Evolutionary conservation across 2,113 vertebrate genomes (phyloP), one percentile per base, ranked within the genome.

Genomic region (Eulemur macaco): DNA sequence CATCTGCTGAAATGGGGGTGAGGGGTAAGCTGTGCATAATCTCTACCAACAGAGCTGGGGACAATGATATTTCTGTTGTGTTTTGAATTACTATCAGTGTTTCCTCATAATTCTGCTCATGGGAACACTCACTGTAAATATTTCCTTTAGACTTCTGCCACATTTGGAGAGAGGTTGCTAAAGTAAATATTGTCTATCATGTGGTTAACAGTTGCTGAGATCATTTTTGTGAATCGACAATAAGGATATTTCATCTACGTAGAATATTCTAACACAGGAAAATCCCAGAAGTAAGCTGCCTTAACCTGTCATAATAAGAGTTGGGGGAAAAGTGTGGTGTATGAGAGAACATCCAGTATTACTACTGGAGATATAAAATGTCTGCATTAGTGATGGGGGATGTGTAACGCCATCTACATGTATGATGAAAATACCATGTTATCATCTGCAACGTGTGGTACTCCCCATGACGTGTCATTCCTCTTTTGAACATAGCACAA

Each of bases 71-170:
- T 71, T 94, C 68, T 88, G n/a, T 94, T 97, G 86, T 90, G 13
- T 73, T 97, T 89, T 71, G 47, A 94, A 92, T 47, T 87, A 31
- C 89, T 92, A 84, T 64, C 11, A 6, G 15, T 34, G 9, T 92
- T 95, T 71, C 64, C 39, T 81, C 68, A 11, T 68, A 94, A 87
- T 87, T 96, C 60, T 54, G 15, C 83, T 74, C 83, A 64, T 69
- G 45, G 68, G 42, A 89, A 86, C 42, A 63, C 5, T 17, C 34
- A 56, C 21, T 77, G 39, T 47, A 95, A 95, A 66, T 89, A 81
- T 78, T 94, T 93, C 82, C 78, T 86, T 86, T 78, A 69, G 27
- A 64, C n/a, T 69, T 92, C 88, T 89, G 60, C 86, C 31, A 58
- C 21, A 74, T 86, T 85, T 93, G 80, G 64, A 89, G 25, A 94